A percentile compares a stretch with the other conserved stretches of the same genome.
Conservation (phyloP, 2,888 invertebrate genomes). For the Drosophila anomalata region DNA sequence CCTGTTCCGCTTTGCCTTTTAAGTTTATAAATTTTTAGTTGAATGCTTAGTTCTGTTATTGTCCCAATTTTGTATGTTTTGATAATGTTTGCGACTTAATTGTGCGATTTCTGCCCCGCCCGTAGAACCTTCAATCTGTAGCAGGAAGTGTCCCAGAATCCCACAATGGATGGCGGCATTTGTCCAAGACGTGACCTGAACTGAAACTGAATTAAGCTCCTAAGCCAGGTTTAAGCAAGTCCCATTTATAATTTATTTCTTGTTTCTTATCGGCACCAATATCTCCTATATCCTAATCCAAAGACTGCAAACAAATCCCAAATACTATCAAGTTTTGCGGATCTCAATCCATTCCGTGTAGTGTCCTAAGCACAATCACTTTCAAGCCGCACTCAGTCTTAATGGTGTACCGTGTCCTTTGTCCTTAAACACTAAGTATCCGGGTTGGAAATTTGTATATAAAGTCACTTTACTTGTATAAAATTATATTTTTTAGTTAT, state of each 20-base stretch:
- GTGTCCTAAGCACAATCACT: slow-evolving; percentile 14
- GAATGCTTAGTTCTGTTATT: slow-evolving; percentile 34
- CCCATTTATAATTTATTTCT: slow-evolving; percentile 41
- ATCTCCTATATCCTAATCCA: background rate
- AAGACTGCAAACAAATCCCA: slow-evolving; percentile 6
- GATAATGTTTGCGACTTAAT: slow-evolving; percentile 33
- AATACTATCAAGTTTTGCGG: slow-evolving; percentile 9
- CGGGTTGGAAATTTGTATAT: slow-evolving; percentile 5
- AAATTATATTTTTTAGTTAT: background rate
- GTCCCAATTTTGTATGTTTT: slow-evolving; percentile 38
- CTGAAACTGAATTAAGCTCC: slow-evolving; percentile 32
- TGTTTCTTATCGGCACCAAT: slow-evolving; percentile 25
- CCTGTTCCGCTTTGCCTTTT: slow-evolving; percentile 50
- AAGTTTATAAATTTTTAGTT: slow-evolving; percentile 39
- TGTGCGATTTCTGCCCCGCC: slow-evolving; percentile 47
- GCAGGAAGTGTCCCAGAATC: slow-evolving; percentile 37
- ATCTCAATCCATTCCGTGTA: background rate
- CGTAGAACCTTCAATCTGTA: slow-evolving; percentile 82
- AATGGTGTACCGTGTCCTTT: slow-evolving; percentile 37
- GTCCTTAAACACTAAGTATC: slow-evolving; percentile 6
- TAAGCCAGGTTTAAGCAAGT: slow-evolving; percentile 58
- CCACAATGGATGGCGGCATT: slow-evolving; percentile 59
- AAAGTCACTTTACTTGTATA: background rate
- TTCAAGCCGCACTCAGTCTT: slow-evolving; percentile 8
- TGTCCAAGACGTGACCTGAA: slow-evolving; percentile 57